phyloP scores from a whole-genome alignment of 2,888 invertebrate genomes.

The Pandemis heparana region DNA sequence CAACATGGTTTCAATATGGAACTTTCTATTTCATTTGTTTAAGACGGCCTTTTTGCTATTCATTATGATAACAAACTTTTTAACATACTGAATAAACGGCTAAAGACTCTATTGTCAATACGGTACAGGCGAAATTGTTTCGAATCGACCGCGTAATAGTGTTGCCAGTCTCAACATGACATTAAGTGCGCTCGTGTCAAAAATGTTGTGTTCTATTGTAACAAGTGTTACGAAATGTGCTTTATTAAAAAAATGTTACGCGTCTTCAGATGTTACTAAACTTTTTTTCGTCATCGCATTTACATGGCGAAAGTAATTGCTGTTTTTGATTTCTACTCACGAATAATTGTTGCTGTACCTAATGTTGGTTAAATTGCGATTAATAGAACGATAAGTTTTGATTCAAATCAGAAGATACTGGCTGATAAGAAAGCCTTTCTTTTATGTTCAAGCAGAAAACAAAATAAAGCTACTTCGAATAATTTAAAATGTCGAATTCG shows the following conservation, averaged over 20 bases:
- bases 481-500: conserved; percentile 27
- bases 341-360: conserved; percentile 28
- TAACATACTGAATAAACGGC: conserved; percentile 9
- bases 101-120: conserved; percentile 35
- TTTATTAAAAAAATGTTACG: conserved; percentile 56
- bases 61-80: conserved; percentile 49
- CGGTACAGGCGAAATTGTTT: conserved; percentile 18
- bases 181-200: conserved; percentile 64
- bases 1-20: conserved; percentile 54
- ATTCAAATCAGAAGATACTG: conserved; percentile 31
- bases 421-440: conserved; percentile 25
- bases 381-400: conserved; percentile 30
- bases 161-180: conserved; percentile 59
- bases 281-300: conserved; percentile 31
- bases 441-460: not conserved
- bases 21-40: conserved; percentile 72
- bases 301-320: conserved; percentile 39
- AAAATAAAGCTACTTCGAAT: conserved; percentile 5
- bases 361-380: conserved; percentile 41
- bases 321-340: conserved; percentile 35
- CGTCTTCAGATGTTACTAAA: conserved; percentile 44
- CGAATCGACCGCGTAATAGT: conserved; percentile 24
- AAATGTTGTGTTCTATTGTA: conserved; percentile 57
- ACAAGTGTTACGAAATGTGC: conserved; percentile 62
- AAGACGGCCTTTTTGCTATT: conserved; percentile 49